phyloP scores from a whole-genome alignment of 2,797 vertebrate species.

The Phataginus tricuspis region DNA sequence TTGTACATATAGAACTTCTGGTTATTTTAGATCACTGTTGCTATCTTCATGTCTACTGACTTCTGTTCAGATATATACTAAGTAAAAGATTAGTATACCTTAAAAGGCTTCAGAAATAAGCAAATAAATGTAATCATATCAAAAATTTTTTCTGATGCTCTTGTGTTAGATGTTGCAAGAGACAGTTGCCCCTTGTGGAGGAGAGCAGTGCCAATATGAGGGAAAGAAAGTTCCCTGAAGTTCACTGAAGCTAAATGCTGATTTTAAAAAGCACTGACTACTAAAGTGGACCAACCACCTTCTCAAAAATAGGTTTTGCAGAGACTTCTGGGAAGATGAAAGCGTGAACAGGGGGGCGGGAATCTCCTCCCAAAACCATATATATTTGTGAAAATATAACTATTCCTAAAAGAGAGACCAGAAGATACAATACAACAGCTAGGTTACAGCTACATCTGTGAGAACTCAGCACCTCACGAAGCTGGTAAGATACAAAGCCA shows the following conservation, averaged over 20 bases:
- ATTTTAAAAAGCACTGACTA: slow-evolving; percentile 13
- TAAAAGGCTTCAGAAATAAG: not conserved
- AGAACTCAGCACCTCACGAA: too few species aligned
- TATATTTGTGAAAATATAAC: too few species aligned
- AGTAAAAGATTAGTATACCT: not conserved
- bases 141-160: not conserved
- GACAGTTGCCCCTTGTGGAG: not conserved
- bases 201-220: not conserved
- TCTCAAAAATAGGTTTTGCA: not conserved
- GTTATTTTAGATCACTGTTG: not conserved
- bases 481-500: too few species aligned
- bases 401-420: too few species aligned
- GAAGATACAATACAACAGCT: too few species aligned
- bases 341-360: too few species aligned
- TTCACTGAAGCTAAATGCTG: not conserved
- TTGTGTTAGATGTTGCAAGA: not conserved
- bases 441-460: too few species aligned
- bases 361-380: too few species aligned
- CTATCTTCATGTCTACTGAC: not conserved
- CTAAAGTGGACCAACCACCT: not conserved
- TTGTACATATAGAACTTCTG: not conserved
- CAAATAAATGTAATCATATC: not conserved
- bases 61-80: not conserved
- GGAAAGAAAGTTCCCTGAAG: not conserved
- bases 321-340: too few species aligned